These are phyloP conservation scores for Megaceryle maxima DNA, from an alignment of 2,113 vertebrate species.

Conservation along the genomic window DNA sequence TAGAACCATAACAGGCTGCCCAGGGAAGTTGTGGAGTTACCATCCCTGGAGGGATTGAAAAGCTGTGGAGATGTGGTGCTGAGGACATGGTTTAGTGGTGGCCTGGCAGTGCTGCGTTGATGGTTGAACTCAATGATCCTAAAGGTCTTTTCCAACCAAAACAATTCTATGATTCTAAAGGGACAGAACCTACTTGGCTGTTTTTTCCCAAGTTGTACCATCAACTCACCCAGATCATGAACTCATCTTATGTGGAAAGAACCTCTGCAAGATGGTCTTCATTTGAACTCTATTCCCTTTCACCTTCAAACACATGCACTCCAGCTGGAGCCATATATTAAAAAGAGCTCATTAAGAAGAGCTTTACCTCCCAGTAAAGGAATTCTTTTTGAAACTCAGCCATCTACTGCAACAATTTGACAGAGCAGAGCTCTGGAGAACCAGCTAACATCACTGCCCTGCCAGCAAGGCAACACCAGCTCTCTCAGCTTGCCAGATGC, in stretches of 20 bases:
- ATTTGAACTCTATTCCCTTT: neutral
- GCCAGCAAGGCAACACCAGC: neutral
- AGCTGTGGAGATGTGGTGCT: neutral
- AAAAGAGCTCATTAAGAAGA: neutral
- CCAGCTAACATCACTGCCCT: neutral
- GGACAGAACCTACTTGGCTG: neutral
- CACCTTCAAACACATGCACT: neutral
- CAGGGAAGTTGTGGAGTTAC: neutral
- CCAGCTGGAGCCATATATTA: neutral
- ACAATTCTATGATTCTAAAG: neutral
- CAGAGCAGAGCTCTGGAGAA: neutral
- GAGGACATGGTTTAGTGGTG: no score
- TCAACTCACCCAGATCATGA: neutral
- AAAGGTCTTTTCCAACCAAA: no score
- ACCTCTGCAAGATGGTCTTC: neutral
- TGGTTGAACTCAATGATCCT: no score
- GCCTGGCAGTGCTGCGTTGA: no score
- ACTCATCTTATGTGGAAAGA: neutral
- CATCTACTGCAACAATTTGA: accelerated
- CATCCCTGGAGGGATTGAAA: neutral
- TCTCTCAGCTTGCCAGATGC: neutral
- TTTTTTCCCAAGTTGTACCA: neutral
- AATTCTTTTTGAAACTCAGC: neutral
- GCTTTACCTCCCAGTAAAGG: neutral
- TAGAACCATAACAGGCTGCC: neutral